Base-by-base conservation (phyloP, 2,888 invertebrate genomes). In the Psylliodes chrysocephalus region DNA sequence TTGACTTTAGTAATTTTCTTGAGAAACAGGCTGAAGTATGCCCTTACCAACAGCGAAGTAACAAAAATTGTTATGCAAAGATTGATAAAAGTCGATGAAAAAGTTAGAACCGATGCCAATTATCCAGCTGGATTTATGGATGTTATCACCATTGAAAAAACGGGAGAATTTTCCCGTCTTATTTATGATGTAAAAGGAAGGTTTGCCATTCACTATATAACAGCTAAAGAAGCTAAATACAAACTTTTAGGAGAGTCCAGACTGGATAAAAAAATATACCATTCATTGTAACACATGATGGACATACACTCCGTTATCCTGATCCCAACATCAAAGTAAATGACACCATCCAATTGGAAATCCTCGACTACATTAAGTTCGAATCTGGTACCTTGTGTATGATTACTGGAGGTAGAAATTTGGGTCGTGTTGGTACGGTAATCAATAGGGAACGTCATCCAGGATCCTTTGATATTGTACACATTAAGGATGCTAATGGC, bases 51-150 rank as follows among this genome's bases (percentile, higher is more conserved):
- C 74, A 90, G 92, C 76, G 99, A 99, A 85, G 98, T 97, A 22
- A 95, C 93, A 68, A 98, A 98, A 85, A 99, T 99, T 79, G 93
- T 98, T 53, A 98, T 95, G 91, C 98, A 99, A 85, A 90, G 99
- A 64, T 87, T 98, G 63, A 95, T 99, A 81, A 98, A 97, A 85
- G 96, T 99, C 69, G 99, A 99, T 81, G 97, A 96, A 72, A 98
- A 97, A 88, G 93, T 99, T 57, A 89, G 99, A 77, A 99, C 98
- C 18, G 99, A 99, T 80, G 92, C 94, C 66, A 98, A 95, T 76
- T 99, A 93, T 84, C 99, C 99, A 57, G 92, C 98, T 79, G 99
- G 99, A 64, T 98, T 96, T 82, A 99, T 99, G 99, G 99, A 99
- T 92, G 98, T 99, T 66, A 91, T 99, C 71, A 92, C 94, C 64